Base-by-base conservation (phyloP, 2,797 vertebrate genomes). In the Allobates femoralis region DNA sequence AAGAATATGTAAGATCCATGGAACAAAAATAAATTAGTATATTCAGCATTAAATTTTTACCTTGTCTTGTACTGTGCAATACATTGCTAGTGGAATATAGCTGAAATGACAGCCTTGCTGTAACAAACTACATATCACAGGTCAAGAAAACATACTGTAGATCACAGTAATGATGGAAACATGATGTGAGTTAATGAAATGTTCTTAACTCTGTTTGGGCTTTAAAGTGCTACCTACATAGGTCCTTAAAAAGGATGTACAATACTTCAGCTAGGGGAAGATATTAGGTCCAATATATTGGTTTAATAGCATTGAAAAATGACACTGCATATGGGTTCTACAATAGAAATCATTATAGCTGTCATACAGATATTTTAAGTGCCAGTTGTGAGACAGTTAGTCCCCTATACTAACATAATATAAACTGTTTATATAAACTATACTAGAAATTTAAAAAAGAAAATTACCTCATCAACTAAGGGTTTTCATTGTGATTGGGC, bases 1-100 rank as follows among this genome's bases (percentile, higher is more conserved):
- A 74, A 71, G 26, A 34, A 69, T 69, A 71, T n/a, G 28, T 71
- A 82, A 73, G 21, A 50, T 30, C 5, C 12, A 41, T 37, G 10
- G 19, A 19, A 26, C 23, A 62, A 50, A 73, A 73, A 53, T 60
- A 79, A 60, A 79, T 79, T 23, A 58, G 30, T 79, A 79, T 21
- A 79, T 58, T 37, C 21, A 3, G 55, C 51, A 77, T 77, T 55
- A 56, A 32, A 77, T 56, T 56, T 46, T 30, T 55, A 10, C 28
- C 73, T n/a, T 30, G 16, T 18, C 28, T 55, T 76, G 19, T 12
- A 58, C 19, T 78, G 21, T 37, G 10, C 16, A 21, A 58, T 34
- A 37, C 28, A 32, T 50, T 34, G 51, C 53, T 41, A 69, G 67
- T 10, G 21, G n/a, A 73, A 73, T 73, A n/a, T 50, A 6, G 41